Evolutionary conservation across 2,113 vertebrate species (phyloP), one percentile per base, ranked within the genome.

Genomic region (human (Homo sapiens)): DNA sequence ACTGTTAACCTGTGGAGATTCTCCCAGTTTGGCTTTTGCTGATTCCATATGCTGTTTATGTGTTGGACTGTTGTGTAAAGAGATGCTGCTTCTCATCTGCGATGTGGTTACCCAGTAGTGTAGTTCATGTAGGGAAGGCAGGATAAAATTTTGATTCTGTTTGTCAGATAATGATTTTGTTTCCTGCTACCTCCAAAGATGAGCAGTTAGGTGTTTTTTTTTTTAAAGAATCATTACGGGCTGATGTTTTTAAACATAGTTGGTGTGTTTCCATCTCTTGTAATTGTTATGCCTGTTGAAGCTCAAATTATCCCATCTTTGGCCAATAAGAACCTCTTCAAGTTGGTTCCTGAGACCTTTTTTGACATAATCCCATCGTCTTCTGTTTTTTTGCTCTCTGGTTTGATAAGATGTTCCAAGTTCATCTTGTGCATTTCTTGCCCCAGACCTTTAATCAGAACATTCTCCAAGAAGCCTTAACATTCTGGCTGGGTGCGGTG

Each of bases 321-420:
- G 57, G 40, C 66, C 50, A 86, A 3, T 14, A 4, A 52, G 52
- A 89, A 6, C 8, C 45, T 90, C 85, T 93, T 93, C 50, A 40
- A 5, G 16, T 86, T 80, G 38, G 73, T 85, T 95, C 57, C 30
- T 61, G 48, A 92, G 13, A 52, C 43, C 23, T 85, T 93, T 83
- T 76, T 70, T 40, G 7, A 57, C 27, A 80, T 73, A 80, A 45
- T 73, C 43, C 18, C 45, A 61, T 82, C n/a, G 35, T 93, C 52
- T 83, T 94, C 35, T 90, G 45, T 93, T 94, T 90, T 73, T 73
- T 80, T 90, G n/a, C 11, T 90, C 13, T 48, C 55, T 95, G 6
- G 14, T 90, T 13, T 30, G 8, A n/a, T 22, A 70, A 32, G 57
- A 16, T 95, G 35, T 55, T 57, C 22, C 17, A 61, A 0, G 23